Base-by-base conservation (phyloP, 2,797 vertebrate species). In the Nannoperca australis region DNA sequence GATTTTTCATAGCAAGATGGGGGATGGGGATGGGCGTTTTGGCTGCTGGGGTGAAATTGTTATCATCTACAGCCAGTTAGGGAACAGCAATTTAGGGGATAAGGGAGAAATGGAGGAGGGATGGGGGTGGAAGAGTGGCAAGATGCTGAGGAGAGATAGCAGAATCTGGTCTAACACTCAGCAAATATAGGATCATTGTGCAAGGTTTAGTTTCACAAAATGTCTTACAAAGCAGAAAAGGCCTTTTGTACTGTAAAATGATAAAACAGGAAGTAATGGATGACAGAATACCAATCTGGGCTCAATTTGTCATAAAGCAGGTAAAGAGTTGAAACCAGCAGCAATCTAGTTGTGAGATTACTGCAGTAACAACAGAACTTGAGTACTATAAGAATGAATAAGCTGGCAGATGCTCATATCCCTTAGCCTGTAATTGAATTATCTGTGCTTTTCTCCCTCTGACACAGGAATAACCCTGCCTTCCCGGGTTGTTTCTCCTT, bases 381-480 rank as follows among this genome's bases (percentile, higher is more conserved):
- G 61, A 87, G 66, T 15, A 74, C 61, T 77, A 81, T 64, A 77
- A 85, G 73, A 84, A 90, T 85, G 83, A 87, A 77, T 73, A 76
- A 73, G 75, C 80, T 88, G 84, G 85, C 76, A 89, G 83, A 91
- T 84, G 88, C 77, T 91, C 86, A 89, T 92, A 92, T 89, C 85
- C 78, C 22, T 87, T 83, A 1, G 73, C 88, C 92, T 90, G 65
- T 96, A 97, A 97, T 94, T 85, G 87, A 90, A 94, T 97, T 96
- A 96, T 85, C 89, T 88, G 89, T 92, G 93, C 84, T 85, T 66
- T 76, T 87, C 87, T 95, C 95, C 95, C 95, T 94, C 95, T 96
- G 95, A 96, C 96, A 96, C 94, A 95, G 56, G 69, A 79, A 87
- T 96, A 96, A 96, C 95, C 96, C 93, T 91, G 91, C 95, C 96